A percentile compares a stretch with the other conserved stretches of the same genome.
Conservation (phyloP, 92 coral and sea anemone genomes). For the Parazoanthus swiftii region DNA sequence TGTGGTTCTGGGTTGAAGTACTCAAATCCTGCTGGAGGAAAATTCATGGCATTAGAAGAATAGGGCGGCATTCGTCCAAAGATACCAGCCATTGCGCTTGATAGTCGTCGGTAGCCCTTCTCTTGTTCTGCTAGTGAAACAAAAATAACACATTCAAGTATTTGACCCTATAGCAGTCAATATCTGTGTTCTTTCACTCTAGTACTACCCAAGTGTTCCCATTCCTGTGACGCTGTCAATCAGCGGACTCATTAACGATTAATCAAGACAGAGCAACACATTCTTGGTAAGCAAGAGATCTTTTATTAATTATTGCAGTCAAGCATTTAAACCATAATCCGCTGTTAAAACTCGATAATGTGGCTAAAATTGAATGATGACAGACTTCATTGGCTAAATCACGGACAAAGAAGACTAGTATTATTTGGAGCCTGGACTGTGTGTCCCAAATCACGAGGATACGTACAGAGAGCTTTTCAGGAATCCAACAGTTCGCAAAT, state of each 20-base stretch:
- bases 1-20: conserved; percentile 81
- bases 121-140: conserved; percentile 15
- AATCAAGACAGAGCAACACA: conserved; percentile 40
- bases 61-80: conserved; percentile 92
- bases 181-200: conserved; percentile 44
- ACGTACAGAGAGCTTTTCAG: background rate
- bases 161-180: conserved; percentile 39
- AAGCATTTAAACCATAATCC: conserved; percentile 44
- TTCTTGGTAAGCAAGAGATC: conserved; percentile 39
- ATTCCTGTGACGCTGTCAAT: conserved; percentile 36
- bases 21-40: conserved; percentile 71
- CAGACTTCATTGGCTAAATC: conserved; percentile 37
- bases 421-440: background rate
- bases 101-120: background rate
- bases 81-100: conserved; percentile 75
- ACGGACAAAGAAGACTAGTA: conserved; percentile 7
- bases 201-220: conserved; percentile 26
- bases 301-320: conserved; percentile 33
- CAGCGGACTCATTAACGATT: conserved; percentile 39
- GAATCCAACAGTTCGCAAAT: conserved; percentile 7
- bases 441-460: background rate
- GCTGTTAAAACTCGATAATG: conserved; percentile 49
- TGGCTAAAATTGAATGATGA: conserved; percentile 46
- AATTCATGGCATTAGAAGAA: conserved; percentile 79
- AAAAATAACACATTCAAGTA: conserved; percentile 44